A percentile compares a stretch with the other conserved stretches of the same genome.
Evolutionary conservation across 2,888 invertebrate species (phyloP).

Genomic region (Phengaris alcon): DNA sequence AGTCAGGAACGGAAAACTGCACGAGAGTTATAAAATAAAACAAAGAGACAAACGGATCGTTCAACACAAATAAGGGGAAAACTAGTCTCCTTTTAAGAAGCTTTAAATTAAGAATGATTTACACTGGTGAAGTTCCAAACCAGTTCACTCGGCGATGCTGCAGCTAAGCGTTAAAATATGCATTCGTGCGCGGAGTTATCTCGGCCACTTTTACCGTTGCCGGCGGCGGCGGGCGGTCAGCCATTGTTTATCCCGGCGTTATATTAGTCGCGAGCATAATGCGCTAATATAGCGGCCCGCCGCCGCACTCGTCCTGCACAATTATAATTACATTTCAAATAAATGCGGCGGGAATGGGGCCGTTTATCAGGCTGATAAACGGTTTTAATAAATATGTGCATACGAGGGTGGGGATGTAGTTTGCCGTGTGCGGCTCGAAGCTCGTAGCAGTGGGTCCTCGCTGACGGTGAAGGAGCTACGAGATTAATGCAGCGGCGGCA

Average conservation of each 20-base stretch:
- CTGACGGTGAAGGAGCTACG: slow-evolving; percentile 45
- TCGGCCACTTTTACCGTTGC: slow-evolving; percentile 63
- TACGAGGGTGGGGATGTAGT: neutral
- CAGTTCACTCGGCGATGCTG: slow-evolving; percentile 64
- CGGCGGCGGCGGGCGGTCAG: slow-evolving; percentile 57
- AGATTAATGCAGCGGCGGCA: slow-evolving; percentile 75
- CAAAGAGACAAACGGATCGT: neutral
- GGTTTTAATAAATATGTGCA: slow-evolving; percentile 9
- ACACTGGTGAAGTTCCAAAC: slow-evolving; percentile 62
- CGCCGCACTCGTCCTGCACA: slow-evolving; percentile 33
- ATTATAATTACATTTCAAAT: slow-evolving; percentile 19
- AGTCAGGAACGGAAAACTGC: neutral
- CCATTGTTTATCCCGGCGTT: slow-evolving; percentile 62
- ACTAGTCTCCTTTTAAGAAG: slow-evolving; percentile 48
- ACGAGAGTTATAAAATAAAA: neutral
- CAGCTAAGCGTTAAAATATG: slow-evolving; percentile 73
- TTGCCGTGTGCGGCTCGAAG: neutral
- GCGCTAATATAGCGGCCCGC: slow-evolving; percentile 39
- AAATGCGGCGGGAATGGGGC: neutral
- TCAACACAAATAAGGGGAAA: slow-evolving; percentile 28
- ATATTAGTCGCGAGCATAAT: slow-evolving; percentile 50
- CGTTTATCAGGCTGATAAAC: slow-evolving; percentile 19
- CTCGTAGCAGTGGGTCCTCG: slow-evolving; percentile 35
- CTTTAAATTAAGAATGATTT: slow-evolving; percentile 66
- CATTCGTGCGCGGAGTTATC: slow-evolving; percentile 68